Evolutionary conservation across 2,797 vertebrate genomes (phyloP).

Genomic region (Channa striata): DNA sequence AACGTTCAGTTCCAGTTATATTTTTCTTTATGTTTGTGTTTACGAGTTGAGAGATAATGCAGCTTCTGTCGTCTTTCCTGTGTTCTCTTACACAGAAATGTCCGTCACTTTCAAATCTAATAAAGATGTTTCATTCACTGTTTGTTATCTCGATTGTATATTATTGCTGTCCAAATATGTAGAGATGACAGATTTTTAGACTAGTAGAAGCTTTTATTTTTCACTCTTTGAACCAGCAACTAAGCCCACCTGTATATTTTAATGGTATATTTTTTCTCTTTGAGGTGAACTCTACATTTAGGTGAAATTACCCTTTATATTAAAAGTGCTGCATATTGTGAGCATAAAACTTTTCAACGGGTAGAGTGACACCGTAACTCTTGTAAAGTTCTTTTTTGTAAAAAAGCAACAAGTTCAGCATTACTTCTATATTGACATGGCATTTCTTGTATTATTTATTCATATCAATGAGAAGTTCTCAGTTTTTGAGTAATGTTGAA

Average conservation of each 20-base stretch:
- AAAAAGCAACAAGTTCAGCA: slow-evolving; percentile 78
- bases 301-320: slow-evolving; percentile 86
- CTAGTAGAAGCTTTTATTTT: slow-evolving; percentile 80
- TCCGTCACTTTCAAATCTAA: slow-evolving; percentile 60
- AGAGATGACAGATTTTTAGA: slow-evolving; percentile 74
- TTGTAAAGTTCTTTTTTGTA: slow-evolving; percentile 72
- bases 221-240: slow-evolving; percentile 78
- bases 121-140: slow-evolving; percentile 61
- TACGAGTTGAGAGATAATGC: slow-evolving; percentile 72
- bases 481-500: slow-evolving; percentile 76
- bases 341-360: slow-evolving; percentile 85
- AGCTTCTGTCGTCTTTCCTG: slow-evolving; percentile 58
- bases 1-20: slow-evolving; percentile 28
- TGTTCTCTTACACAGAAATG: slow-evolving; percentile 49
- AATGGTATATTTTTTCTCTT: slow-evolving; percentile 65
- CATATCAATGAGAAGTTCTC: slow-evolving; percentile 80
- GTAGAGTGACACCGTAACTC: slow-evolving; percentile 63
- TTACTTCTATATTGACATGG: slow-evolving; percentile 82
- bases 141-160: slow-evolving; percentile 76
- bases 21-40: slow-evolving; percentile 21
- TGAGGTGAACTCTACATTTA: slow-evolving; percentile 84
- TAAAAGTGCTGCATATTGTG: slow-evolving; percentile 91
- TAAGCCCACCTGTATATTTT: slow-evolving; percentile 74
- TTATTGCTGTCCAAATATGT: slow-evolving; percentile 75
- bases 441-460: slow-evolving; percentile 92